phyloP scores from a whole-genome alignment of 2,888 invertebrate species.

The Drosophila nigritarsus region DNA sequence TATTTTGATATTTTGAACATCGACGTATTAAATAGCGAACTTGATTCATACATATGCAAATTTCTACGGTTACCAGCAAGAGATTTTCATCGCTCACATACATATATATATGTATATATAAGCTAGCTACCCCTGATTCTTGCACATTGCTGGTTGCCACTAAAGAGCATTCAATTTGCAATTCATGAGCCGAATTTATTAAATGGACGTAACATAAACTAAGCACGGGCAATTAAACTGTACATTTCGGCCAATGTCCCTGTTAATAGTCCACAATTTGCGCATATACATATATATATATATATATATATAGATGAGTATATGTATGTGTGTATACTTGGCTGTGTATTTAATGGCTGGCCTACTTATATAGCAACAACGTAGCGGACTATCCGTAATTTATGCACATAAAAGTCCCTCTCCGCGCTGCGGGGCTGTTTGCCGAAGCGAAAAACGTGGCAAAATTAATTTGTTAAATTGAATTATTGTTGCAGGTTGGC shows the following conservation, averaged over 20 bases:
- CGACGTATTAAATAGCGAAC: no score
- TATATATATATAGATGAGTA: neutral
- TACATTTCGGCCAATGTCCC: constrained; percentile 14
- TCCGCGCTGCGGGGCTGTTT: neutral
- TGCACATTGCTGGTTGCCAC: neutral
- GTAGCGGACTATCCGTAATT: constrained; percentile 9
- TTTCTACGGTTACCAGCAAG: neutral
- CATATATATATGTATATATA: neutral
- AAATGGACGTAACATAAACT: constrained; percentile 3
- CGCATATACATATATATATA: neutral
- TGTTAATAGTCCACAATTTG: constrained; percentile 17
- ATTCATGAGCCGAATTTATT: constrained; percentile 5
- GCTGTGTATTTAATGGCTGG: constrained; percentile 8
- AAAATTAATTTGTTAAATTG: constrained; percentile 50
- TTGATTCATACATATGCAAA: neutral
- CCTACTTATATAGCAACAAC: constrained; percentile 9
- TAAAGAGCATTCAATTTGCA: neutral
- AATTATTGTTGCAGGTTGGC: constrained; percentile 34
- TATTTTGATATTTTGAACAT: neutral
- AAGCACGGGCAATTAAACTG: constrained; percentile 9
- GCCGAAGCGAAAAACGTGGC: constrained; percentile 1
- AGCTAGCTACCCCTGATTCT: neutral
- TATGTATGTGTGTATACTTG: neutral
- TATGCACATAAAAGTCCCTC: constrained; percentile 17
- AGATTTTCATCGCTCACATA: neutral